Base-by-base conservation (phyloP, 2,797 vertebrate species). In the Poeciliopsis turneri region DNA sequence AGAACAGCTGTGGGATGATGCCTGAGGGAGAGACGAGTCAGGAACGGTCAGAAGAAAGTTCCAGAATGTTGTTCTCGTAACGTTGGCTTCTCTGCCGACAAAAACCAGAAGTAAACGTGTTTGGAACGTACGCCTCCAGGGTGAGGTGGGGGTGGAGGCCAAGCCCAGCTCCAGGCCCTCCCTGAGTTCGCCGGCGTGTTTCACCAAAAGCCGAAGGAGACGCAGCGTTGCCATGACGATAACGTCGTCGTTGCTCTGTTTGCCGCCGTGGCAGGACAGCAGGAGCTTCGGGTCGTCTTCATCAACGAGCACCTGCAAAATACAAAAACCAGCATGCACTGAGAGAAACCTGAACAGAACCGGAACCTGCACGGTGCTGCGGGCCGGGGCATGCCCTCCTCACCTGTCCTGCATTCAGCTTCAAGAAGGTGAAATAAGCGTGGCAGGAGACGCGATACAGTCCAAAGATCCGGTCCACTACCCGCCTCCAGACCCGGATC, bases 1-100 rank as follows among this genome's bases (percentile, higher is more conserved):
- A 99, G 87, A 99, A 99, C 13, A 99, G 97, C 88, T 99, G 98
- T 20, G 98, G 98, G 82, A 99, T 99, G 87, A 99, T 99, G 20
- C 98, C 98, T 99, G 74, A 72, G 41, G 61, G 78, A 9, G 20
- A 78, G 45, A 80, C 2, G 64, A 6, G 16, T 1, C 0, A 46
- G 25, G 18, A 41, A 11, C 1, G 11, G 33, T 68, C 64, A 68
- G 36, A 23, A 68, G 20, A 41, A 11, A 41, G 16, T 16, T 64
- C 16, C 28, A 30, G 33, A 33, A 33, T 18, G 59, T 5, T 59
- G 13, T 16, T 59, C 57, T 30, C 5, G 23, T 6, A 5, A 64
- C 4, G 3, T 66, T 20, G 33, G 59, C 30, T 20, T 39, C 33
- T 66, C 33, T 39, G 7, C 33, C 10, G 1, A 18, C 15, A 64